Conservation (phyloP, 2,797 vertebrate species). For the Sternarchorhynchus goeldii region DNA sequence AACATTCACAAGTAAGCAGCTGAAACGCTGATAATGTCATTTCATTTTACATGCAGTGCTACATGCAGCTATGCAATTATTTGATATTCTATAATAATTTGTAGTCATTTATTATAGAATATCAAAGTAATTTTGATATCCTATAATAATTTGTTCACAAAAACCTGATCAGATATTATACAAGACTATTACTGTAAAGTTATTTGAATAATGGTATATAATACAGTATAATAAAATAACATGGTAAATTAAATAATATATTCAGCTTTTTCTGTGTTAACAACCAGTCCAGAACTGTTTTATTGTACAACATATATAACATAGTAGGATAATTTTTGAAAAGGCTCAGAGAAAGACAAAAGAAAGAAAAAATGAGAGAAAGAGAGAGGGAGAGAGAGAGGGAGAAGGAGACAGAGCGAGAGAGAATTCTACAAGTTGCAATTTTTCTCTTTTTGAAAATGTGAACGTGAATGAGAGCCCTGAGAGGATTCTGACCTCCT, state of each 20-base stretch:
- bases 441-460: neutral
- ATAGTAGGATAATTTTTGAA: neutral
- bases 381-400: neutral
- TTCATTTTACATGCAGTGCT: neutral
- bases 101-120: no score
- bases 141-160: neutral
- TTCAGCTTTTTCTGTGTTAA: no score
- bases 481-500: slow-evolving; percentile 55
- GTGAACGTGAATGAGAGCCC: slow-evolving; percentile 35
- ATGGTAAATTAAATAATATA: no score
- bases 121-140: no score
- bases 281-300: no score
- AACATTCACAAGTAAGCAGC: neutral
- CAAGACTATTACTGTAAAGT: neutral
- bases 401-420: neutral
- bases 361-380: neutral
- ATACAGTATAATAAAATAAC: no score
- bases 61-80: neutral
- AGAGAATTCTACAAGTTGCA: neutral
- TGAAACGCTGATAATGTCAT: neutral
- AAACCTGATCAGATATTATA: slow-evolving; percentile 12
- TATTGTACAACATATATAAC: neutral
- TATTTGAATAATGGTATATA: no score
- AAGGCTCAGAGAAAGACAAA: neutral
- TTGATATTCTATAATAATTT: neutral